These are phyloP conservation scores for Ginglymostoma cirratum DNA, from an alignment of 2,113 vertebrate species.

Conservation along the genomic window DNA sequence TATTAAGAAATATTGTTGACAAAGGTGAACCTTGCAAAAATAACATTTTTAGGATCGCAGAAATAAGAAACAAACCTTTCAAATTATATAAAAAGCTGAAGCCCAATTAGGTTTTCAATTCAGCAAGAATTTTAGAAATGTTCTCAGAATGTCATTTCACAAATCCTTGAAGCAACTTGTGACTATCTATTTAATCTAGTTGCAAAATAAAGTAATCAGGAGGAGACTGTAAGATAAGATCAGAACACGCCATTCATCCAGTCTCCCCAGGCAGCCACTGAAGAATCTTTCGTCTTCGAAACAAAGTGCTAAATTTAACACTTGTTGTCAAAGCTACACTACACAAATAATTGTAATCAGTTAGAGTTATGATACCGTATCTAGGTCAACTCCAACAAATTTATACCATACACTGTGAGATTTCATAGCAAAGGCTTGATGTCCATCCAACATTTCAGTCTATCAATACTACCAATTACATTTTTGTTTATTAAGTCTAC, in stretches of 20 bases:
- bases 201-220: not conserved
- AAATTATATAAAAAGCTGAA: conserved; percentile 1
- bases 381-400: not conserved
- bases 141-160: not conserved
- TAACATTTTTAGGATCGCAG: not conserved
- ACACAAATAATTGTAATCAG: not conserved
- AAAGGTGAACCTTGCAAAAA: not conserved
- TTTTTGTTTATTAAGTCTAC: not conserved
- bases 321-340: not conserved
- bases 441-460: not conserved
- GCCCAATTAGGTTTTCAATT: not conserved
- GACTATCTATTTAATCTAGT: not conserved
- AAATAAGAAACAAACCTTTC: not conserved
- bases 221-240: not conserved
- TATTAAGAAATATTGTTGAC: not conserved
- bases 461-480: not conserved
- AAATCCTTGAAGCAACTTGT: not conserved
- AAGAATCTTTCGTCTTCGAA: not conserved
- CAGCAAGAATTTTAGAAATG: not conserved
- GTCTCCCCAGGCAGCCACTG: not conserved
- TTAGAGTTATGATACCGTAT: not conserved
- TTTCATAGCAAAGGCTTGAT: not conserved
- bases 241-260: not conserved
- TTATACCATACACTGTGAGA: not conserved
- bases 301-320: not conserved